These are phyloP conservation scores for Selene dorsalis DNA, from an alignment of 2,797 vertebrate species.

Conservation along the genomic window DNA sequence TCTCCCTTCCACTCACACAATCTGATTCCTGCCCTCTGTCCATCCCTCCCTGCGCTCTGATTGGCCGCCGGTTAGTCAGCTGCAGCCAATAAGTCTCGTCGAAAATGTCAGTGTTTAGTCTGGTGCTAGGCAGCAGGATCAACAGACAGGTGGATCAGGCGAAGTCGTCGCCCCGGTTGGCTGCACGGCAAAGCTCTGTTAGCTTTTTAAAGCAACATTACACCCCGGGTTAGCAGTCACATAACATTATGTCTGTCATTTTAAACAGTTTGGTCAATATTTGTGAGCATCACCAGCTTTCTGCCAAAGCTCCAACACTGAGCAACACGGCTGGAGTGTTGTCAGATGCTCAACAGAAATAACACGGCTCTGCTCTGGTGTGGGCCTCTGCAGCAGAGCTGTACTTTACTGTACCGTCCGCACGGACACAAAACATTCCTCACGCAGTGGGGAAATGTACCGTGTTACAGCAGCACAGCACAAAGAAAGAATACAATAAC, in stretches of 20 bases:
- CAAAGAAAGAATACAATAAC: too few species aligned
- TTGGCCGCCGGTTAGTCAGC: constrained; percentile 89
- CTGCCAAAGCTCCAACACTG: not conserved
- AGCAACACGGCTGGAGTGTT: constrained; percentile 67
- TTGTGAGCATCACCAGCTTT: constrained; percentile 9
- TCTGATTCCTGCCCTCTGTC: constrained; percentile 82
- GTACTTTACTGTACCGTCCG: not conserved
- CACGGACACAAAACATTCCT: not conserved
- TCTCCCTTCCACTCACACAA: constrained; percentile 66
- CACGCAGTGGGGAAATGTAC: too few species aligned
- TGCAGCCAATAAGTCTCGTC: constrained; percentile 90
- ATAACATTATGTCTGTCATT: constrained; percentile 10
- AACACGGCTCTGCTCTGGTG: not conserved
- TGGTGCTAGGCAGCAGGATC: constrained; percentile 93
- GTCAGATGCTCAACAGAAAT: constrained; percentile 68
- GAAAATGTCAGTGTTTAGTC: constrained; percentile 94
- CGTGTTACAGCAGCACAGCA: too few species aligned
- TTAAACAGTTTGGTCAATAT: constrained; percentile 14
- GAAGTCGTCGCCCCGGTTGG: constrained; percentile 92
- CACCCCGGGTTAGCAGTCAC: constrained; percentile 17
- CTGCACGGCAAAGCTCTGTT: constrained; percentile 90
- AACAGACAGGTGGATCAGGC: constrained; percentile 97
- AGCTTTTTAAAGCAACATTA: constrained; percentile 86
- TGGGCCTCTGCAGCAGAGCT: not conserved
- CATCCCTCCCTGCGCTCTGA: constrained; percentile 81